phyloP scores from a whole-genome alignment of 2,888 invertebrate species.

The Zhuqinia jingwanae region DNA sequence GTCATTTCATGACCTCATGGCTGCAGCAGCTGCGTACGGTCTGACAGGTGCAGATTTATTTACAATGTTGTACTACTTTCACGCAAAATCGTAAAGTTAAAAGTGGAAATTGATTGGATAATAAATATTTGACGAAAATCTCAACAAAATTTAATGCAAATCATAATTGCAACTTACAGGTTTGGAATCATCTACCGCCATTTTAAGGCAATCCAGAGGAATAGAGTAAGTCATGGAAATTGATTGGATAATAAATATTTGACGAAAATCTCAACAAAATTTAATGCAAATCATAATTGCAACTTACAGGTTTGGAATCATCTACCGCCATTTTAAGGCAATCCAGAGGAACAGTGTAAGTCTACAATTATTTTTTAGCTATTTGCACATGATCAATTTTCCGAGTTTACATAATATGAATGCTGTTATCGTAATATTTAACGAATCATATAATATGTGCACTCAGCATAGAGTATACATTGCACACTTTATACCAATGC shows the following conservation, averaged over 20 bases:
- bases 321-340: slow-evolving; percentile 57
- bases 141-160: not conserved
- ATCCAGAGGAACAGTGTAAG: slow-evolving; percentile 62
- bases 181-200: slow-evolving; percentile 62
- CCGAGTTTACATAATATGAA: too few species aligned
- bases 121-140: not conserved
- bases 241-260: not conserved
- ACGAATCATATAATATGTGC: too few species aligned
- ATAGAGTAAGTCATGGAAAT: slow-evolving; percentile 55
- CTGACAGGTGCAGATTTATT: slow-evolving; percentile 71
- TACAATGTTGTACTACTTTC: too few species aligned
- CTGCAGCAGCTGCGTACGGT: slow-evolving; percentile 77
- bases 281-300: slow-evolving; percentile 29
- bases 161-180: slow-evolving; percentile 51
- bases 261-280: not conserved
- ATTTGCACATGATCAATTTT: too few species aligned
- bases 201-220: slow-evolving; percentile 57
- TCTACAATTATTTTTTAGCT: too few species aligned
- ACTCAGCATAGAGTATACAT: too few species aligned
- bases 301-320: slow-evolving; percentile 66
- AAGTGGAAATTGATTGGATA: not conserved
- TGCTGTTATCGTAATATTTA: too few species aligned
- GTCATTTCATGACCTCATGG: slow-evolving; percentile 75
- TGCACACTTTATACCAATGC: too few species aligned
- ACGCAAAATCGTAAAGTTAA: not conserved